A percentile compares a stretch with the other conserved stretches of the same genome.
phyloP scores from a whole-genome alignment of 1,140 invertebrate species.

The Ladona fulva region DNA sequence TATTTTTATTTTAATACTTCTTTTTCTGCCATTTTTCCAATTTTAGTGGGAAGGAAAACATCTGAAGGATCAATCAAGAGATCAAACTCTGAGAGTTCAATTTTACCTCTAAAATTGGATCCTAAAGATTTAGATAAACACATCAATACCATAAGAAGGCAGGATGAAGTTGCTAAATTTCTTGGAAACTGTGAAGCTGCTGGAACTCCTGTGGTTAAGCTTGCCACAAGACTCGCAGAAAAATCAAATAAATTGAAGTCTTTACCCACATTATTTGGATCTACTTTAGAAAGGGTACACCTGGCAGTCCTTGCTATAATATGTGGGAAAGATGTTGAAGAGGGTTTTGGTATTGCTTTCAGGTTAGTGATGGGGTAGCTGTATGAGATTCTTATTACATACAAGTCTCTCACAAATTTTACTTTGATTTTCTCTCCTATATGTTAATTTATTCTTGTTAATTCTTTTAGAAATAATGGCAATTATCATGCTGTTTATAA shows the following conservation, averaged over 20 bases:
- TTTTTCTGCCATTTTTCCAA: no score
- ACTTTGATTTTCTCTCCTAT: no score
- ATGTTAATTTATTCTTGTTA: no score
- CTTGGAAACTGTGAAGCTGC: slow-evolving; percentile 48
- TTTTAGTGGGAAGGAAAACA: background rate
- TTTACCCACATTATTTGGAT: slow-evolving; percentile 58
- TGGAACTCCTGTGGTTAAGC: slow-evolving; percentile 33
- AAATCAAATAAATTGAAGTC: background rate
- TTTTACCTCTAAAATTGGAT: slow-evolving; percentile 51
- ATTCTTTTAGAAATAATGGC: no score
- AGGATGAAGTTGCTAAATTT: slow-evolving; percentile 59
- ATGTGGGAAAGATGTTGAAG: slow-evolving; percentile 50
- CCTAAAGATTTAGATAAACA: slow-evolving; percentile 55
- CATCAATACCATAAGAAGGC: slow-evolving; percentile 56
- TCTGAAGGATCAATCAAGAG: background rate
- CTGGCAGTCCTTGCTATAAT: slow-evolving; percentile 53
- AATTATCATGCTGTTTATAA: no score
- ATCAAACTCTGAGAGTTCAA: background rate
- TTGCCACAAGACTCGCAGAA: slow-evolving; percentile 33
- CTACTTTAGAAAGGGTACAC: slow-evolving; percentile 51
- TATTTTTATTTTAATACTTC: no score
- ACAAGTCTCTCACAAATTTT: no score
- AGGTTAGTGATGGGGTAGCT: slow-evolving; percentile 47
- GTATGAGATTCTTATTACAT: no score
- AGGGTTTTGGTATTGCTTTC: slow-evolving; percentile 57